Conservation (phyloP, 2,888 invertebrate genomes). For the Tenthredo distinguenda region DNA sequence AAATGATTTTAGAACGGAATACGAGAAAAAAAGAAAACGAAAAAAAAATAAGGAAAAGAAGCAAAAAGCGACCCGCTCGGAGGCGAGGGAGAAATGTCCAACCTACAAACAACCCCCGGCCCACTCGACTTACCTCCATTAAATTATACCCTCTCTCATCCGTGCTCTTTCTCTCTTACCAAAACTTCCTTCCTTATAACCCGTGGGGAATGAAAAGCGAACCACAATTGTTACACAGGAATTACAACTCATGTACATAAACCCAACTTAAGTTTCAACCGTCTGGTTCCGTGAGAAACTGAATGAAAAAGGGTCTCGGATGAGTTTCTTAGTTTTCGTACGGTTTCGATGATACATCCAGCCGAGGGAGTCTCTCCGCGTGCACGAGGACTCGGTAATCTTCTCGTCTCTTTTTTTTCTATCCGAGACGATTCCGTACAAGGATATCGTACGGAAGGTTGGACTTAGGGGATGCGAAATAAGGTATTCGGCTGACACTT, state of each 20-base stretch:
- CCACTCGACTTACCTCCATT: constrained; percentile 14
- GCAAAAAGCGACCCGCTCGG: neutral
- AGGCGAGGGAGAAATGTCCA: neutral
- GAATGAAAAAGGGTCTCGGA: neutral
- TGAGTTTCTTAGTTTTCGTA: neutral
- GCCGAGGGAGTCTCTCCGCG: neutral
- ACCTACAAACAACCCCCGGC: neutral
- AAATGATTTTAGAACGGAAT: constrained; percentile 30
- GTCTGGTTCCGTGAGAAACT: neutral
- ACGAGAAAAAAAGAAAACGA: neutral
- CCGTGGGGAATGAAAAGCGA: neutral
- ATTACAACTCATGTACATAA: constrained; percentile 1
- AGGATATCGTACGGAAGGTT: neutral
- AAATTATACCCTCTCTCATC: neutral
- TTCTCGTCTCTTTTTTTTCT: neutral
- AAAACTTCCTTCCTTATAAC: neutral
- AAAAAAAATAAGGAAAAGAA: neutral
- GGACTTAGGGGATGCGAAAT: neutral
- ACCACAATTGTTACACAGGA: neutral
- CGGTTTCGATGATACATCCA: neutral
- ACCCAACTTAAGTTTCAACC: neutral
- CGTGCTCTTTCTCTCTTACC: neutral
- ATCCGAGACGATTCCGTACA: neutral
- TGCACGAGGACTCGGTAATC: neutral
- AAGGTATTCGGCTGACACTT: constrained; percentile 21